phyloP scores from a whole-genome alignment of 2,797 vertebrate genomes.

The Hippoglossus hippoglossus region DNA sequence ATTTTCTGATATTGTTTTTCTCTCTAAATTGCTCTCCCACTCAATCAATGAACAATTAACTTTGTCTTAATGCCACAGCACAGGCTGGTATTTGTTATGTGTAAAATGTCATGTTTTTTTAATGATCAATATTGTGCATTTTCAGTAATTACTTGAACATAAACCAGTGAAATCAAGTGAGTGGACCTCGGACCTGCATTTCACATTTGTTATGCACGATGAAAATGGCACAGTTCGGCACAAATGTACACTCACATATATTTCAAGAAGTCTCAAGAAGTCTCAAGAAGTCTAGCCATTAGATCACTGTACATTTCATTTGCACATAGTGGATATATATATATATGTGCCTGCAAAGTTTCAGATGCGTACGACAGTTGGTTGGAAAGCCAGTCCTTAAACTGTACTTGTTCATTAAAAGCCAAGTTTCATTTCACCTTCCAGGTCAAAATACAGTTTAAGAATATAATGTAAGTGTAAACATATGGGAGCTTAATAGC shows the following conservation, averaged over 20 bases:
- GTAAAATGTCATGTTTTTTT: conserved; percentile 69
- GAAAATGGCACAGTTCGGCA: background rate
- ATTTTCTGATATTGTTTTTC: conserved; percentile 50
- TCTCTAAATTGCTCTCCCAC: conserved; percentile 43
- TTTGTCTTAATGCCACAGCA: conserved; percentile 53
- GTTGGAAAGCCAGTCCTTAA: conserved; percentile 29
- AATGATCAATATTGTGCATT: conserved; percentile 63
- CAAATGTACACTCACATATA: background rate
- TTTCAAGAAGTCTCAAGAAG: background rate
- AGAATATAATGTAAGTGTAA: conserved; percentile 33
- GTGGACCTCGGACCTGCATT: conserved; percentile 4
- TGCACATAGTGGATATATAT: background rate
- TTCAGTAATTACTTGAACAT: conserved; percentile 42
- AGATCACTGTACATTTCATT: conserved; percentile 16
- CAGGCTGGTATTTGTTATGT: conserved; percentile 49
- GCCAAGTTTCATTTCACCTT: conserved; percentile 9
- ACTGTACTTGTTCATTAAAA: conserved; percentile 29
- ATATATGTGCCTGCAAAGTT: conserved; percentile 5
- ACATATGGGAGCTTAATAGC: conserved; percentile 51
- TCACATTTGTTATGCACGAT: conserved; percentile 22
- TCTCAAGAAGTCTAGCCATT: conserved; percentile 7
- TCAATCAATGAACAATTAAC: conserved; percentile 66
- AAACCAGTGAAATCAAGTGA: conserved; percentile 21
- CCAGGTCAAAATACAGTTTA: conserved; percentile 9
- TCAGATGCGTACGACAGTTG: conserved; percentile 16